phyloP scores from a whole-genome alignment of 2,113 vertebrate species.

The Epinephelus moara region DNA sequence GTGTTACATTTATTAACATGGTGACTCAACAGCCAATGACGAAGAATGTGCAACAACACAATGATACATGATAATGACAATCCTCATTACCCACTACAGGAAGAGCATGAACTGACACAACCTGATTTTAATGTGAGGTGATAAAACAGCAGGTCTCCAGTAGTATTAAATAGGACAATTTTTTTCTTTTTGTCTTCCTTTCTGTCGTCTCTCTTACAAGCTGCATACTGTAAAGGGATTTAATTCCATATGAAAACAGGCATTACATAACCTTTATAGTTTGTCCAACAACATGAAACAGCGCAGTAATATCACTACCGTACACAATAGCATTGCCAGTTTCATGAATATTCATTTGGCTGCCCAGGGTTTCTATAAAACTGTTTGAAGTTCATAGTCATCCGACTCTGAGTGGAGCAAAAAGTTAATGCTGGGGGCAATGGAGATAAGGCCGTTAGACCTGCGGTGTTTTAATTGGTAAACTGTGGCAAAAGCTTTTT shows the following conservation, averaged over 20 bases:
- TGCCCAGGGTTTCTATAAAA: constrained; percentile 55
- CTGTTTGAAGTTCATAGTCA: constrained; percentile 70
- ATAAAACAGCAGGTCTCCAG: constrained; percentile 35
- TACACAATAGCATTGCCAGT: constrained; percentile 46
- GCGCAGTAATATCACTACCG: constrained; percentile 46
- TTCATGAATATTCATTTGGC: constrained; percentile 74
- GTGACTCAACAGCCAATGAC: constrained; percentile 41
- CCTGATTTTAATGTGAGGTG: constrained; percentile 33
- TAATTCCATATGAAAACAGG: constrained; percentile 44
- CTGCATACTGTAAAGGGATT: constrained; percentile 47
- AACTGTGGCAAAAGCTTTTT: constrained; percentile 74
- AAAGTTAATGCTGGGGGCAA: constrained; percentile 70
- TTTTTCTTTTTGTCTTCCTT: constrained; percentile 19
- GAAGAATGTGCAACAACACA: constrained; percentile 12
- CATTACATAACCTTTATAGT: constrained; percentile 57
- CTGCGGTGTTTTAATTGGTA: constrained; percentile 81
- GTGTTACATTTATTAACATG: constrained; percentile 22
- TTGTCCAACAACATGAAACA: constrained; percentile 51
- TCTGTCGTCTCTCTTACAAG: constrained; percentile 22
- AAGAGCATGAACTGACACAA: constrained; percentile 41
- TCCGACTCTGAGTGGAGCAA: constrained; percentile 56
- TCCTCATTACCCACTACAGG: constrained; percentile 24
- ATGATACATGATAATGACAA: not conserved
- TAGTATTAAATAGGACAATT: constrained; percentile 8
- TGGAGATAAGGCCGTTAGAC: constrained; percentile 77